Evolutionary conservation across 2,888 invertebrate species (phyloP).

Genomic region (Taphrorychus bicolor): DNA sequence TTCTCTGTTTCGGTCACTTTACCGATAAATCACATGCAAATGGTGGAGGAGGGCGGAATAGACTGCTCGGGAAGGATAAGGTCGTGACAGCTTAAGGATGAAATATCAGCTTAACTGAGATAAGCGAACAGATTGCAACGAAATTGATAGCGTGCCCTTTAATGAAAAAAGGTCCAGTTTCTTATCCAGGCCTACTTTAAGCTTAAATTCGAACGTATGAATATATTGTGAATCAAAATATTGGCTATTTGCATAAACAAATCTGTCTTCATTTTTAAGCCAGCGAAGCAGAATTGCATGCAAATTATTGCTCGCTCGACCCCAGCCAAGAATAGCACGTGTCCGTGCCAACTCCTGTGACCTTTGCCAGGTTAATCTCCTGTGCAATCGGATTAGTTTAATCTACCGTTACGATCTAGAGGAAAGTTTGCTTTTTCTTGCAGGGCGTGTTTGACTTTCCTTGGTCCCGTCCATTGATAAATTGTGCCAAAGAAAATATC

Average conservation of each 20-base stretch:
- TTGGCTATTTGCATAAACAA: background rate
- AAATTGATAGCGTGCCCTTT: no score
- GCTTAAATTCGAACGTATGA: no score
- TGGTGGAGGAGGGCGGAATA: background rate
- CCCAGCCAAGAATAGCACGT: conserved; percentile 3
- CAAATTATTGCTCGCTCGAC: background rate
- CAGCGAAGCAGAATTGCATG: background rate
- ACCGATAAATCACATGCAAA: background rate
- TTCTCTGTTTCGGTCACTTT: background rate
- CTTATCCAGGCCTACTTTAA: no score
- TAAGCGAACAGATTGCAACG: no score
- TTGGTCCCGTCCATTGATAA: background rate
- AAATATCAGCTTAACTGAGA: conserved; percentile 1
- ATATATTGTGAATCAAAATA: no score
- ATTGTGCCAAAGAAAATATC: background rate
- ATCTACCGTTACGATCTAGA: background rate
- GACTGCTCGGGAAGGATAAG: background rate
- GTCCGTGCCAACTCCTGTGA: conserved; percentile 1
- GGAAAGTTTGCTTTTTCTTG: background rate
- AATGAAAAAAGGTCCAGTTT: no score
- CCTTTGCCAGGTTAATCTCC: conserved; percentile 6
- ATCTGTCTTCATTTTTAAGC: background rate
- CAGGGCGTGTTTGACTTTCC: background rate
- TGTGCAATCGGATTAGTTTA: conserved; percentile 11
- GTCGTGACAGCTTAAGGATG: background rate